A percentile compares a stretch with the other conserved stretches of the same genome.
Evolutionary conservation across 2,888 invertebrate species (phyloP).

Genomic region (Sinopyrophorus schimmeli): DNA sequence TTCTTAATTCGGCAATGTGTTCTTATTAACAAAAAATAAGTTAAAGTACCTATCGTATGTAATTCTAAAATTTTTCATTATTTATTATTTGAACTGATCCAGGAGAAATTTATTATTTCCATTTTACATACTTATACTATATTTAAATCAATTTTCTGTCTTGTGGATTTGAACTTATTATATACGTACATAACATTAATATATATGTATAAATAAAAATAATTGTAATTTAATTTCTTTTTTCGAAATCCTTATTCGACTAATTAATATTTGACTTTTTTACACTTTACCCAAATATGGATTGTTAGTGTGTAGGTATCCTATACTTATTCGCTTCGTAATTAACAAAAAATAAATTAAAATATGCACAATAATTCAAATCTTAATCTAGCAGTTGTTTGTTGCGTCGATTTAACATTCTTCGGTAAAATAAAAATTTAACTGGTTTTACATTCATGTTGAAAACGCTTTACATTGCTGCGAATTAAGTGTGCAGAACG

Average conservation of each 20-base stretch:
- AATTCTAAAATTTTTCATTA: constrained; percentile 14
- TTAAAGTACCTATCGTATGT: constrained; percentile 18
- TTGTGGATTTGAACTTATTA: constrained; percentile 56
- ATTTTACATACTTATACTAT: constrained; percentile 31
- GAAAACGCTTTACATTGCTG: background rate
- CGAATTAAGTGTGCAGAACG: background rate
- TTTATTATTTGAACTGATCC: constrained; percentile 14
- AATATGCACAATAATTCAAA: too few species aligned
- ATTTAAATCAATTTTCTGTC: constrained; percentile 48
- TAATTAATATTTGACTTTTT: constrained; percentile 5
- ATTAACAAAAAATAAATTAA: too few species aligned
- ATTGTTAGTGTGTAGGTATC: too few species aligned
- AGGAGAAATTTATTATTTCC: constrained; percentile 23
- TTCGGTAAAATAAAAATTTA: constrained; percentile 1
- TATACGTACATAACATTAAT: constrained; percentile 55
- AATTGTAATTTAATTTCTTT: constrained; percentile 50
- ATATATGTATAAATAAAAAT: constrained; percentile 58
- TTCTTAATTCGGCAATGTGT: constrained; percentile 30
- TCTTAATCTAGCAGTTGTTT: constrained; percentile 18
- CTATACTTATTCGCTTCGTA: too few species aligned
- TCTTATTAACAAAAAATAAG: constrained; percentile 24
- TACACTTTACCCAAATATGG: too few species aligned
- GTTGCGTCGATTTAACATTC: constrained; percentile 13
- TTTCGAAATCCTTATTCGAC: background rate
- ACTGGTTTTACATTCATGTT: constrained; percentile 8